These are phyloP conservation scores for Microplitis demolitor DNA, from an alignment of 1,140 invertebrate species.

Conservation along the genomic window DNA sequence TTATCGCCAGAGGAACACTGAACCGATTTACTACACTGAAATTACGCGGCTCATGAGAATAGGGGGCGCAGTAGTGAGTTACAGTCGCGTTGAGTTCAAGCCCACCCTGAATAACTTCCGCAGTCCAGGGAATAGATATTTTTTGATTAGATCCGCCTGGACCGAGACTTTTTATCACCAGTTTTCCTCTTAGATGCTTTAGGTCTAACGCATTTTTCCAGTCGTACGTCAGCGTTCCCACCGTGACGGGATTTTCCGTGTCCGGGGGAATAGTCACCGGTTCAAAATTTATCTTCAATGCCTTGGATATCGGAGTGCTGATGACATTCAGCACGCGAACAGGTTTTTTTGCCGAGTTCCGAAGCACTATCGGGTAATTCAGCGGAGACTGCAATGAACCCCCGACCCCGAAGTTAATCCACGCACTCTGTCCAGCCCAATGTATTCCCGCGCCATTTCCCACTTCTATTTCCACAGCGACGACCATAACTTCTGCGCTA, in stretches of 20 bases:
- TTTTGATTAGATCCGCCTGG: constrained; percentile 65
- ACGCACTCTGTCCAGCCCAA: constrained; percentile 70
- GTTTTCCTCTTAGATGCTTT: constrained; percentile 68
- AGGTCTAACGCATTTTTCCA: constrained; percentile 66
- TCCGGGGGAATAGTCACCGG: constrained; percentile 70
- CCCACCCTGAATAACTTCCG: constrained; percentile 64
- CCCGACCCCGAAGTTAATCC: constrained; percentile 84
- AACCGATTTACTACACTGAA: constrained; percentile 75
- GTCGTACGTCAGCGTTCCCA: constrained; percentile 76
- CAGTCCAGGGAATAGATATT: constrained; percentile 66
- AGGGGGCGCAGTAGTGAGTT: constrained; percentile 65
- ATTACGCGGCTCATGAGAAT: constrained; percentile 59
- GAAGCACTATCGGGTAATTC: constrained; percentile 69
- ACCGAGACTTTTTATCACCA: constrained; percentile 71
- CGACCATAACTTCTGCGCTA: constrained; percentile 71
- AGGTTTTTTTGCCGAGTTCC: constrained; percentile 75
- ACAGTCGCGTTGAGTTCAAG: constrained; percentile 62
- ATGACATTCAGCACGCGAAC: constrained; percentile 72
- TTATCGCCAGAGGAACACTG: constrained; percentile 71
- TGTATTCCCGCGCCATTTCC: constrained; percentile 74
- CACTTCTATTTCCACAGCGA: constrained; percentile 89
- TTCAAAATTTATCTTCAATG: constrained; percentile 67
- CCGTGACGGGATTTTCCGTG: constrained; percentile 65
- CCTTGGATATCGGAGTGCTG: constrained; percentile 66
- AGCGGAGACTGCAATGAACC: constrained; percentile 71